phyloP scores from a whole-genome alignment of 2,797 vertebrate species.

The Valencia hispanica region DNA sequence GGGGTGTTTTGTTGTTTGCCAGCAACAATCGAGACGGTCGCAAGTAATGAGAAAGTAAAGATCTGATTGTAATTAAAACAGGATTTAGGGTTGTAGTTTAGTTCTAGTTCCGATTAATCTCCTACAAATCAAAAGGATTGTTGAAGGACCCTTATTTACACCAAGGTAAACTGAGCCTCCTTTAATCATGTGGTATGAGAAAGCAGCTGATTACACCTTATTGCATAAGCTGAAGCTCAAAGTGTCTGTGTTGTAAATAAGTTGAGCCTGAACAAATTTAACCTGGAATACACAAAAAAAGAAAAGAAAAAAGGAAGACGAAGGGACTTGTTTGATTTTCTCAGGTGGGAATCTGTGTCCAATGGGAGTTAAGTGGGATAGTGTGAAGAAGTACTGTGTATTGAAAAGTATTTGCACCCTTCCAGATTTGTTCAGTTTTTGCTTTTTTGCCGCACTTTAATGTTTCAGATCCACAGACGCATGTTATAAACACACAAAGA shows the following conservation, averaged over 20 bases:
- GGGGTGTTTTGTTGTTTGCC: slow-evolving; percentile 27
- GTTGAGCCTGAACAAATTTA: slow-evolving; percentile 42
- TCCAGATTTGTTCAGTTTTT: neutral
- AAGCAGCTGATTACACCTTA: slow-evolving; percentile 51
- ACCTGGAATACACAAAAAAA: slow-evolving; percentile 56
- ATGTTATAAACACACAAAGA: neutral
- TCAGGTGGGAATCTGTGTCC: slow-evolving; percentile 54
- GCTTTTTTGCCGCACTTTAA: neutral
- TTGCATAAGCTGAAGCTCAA: slow-evolving; percentile 53
- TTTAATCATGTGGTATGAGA: slow-evolving; percentile 44
- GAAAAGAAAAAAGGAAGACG: slow-evolving; percentile 25
- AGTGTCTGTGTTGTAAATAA: slow-evolving; percentile 26
- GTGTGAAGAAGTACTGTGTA: slow-evolving; percentile 28
- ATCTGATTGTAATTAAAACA: slow-evolving; percentile 42
- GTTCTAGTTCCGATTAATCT: slow-evolving; percentile 28
- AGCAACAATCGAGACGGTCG: slow-evolving; percentile 17
- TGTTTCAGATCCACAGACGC: neutral
- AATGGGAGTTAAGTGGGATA: slow-evolving; percentile 55
- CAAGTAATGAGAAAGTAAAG: slow-evolving; percentile 37
- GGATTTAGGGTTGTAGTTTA: slow-evolving; percentile 32
- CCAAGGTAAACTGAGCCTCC: slow-evolving; percentile 28
- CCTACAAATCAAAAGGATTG: slow-evolving; percentile 36
- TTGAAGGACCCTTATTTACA: slow-evolving; percentile 29
- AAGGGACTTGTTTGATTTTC: slow-evolving; percentile 38
- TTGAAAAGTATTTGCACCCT: neutral